Base-by-base conservation (phyloP, 2,888 invertebrate genomes). In the Acanthosepion pharaonis region DNA sequence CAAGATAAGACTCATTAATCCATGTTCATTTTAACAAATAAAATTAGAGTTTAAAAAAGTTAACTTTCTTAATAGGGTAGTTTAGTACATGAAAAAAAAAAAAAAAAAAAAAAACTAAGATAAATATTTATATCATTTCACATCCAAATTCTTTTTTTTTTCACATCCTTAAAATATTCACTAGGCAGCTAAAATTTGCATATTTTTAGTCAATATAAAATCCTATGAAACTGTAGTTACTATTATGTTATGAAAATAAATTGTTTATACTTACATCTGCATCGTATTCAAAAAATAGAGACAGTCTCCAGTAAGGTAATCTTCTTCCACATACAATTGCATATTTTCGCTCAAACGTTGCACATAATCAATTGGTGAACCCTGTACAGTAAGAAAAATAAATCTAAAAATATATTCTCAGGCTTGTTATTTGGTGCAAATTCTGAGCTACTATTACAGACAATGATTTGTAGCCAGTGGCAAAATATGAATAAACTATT, bases 221-320 rank as follows among this genome's bases (percentile, higher is more conserved):
- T 59, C 23, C 25, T 23, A 59, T 59, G 4, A 59, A 59, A 59
- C 18, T 55, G 55, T 18, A 59, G 20, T 23, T 6, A 59, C 6
- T 23, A 59, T 23, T 18, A 59, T 59, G 59, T 23, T 23, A 59
- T 55, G 5, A 3, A 59, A 59, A 23, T 5, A 5, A 59, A 23
- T 23, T 23, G 20, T 25, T 42, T 42, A 48, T 78, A 94, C 94
- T 96, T 96, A 98, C 98, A n/a, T 64, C 97, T 98, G 97, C 98
- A 96, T 98, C 98, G 97, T 98, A 99, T 95, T 98, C 98, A 96
- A 98, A n/a, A n/a, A 98, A 97, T 98, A 98, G 0, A 99, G 97
- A 94, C 98, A 98, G 92, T 98, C 98, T 0, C 99, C 99, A 0
- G 98, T 98, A 94, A 99, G 98, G 97, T 98, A 98, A 97, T 99